Evolutionary conservation across 1,140 invertebrate species (phyloP).

Genomic region (Brachystomella parvula): DNA sequence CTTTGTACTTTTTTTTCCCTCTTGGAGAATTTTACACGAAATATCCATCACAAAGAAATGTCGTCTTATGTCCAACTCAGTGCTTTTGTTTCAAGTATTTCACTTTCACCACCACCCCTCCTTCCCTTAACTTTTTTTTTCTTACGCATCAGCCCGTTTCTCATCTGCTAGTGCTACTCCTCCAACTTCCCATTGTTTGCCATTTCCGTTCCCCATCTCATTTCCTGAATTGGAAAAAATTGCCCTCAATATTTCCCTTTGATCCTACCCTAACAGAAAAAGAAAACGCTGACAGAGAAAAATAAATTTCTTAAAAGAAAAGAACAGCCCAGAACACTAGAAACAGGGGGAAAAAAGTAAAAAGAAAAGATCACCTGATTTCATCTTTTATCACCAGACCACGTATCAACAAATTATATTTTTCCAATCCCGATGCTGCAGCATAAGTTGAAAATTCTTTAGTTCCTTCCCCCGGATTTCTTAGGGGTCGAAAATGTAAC

Average conservation of each 20-base stretch:
- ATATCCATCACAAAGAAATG: constrained; percentile 11
- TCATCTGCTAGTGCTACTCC: background rate
- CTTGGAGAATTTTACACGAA: background rate
- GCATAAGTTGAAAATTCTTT: too few relatives aligned
- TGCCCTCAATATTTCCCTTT: constrained; percentile 9
- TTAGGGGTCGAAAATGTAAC: too few relatives aligned
- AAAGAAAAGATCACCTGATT: too few relatives aligned
- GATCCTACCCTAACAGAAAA: constrained; percentile 1
- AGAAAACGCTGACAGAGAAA: background rate
- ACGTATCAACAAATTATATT: too few relatives aligned
- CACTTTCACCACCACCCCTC: background rate
- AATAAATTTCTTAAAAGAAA: too few relatives aligned
- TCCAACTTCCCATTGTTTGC: background rate
- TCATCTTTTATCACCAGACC: too few relatives aligned
- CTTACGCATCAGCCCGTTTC: background rate
- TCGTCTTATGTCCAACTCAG: background rate
- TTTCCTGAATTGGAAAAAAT: constrained; percentile 10
- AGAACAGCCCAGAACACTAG: too few relatives aligned
- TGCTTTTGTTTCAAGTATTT: background rate
- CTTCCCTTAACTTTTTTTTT: background rate
- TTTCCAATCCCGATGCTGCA: too few relatives aligned
- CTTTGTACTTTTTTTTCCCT: constrained; percentile 3
- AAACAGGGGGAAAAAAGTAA: too few relatives aligned
- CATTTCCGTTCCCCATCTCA: constrained; percentile 14
- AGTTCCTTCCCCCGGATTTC: too few relatives aligned